A percentile compares a stretch with the other conserved stretches of the same genome.
Conservation (phyloP, 2,113 vertebrate species). For the Nestor notabilis region DNA sequence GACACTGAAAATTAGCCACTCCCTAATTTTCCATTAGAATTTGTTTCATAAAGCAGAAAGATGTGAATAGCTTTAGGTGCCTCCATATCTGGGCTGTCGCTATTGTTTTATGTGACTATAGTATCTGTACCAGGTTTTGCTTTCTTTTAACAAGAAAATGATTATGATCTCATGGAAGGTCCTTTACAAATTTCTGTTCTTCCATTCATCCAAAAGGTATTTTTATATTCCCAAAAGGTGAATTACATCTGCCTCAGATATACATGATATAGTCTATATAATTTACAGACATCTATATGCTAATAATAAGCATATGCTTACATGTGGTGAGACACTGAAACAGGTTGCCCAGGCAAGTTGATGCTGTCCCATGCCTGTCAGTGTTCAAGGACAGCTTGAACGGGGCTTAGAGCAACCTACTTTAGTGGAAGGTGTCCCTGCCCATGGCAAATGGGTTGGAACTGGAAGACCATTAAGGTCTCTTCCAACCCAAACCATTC, state of each 20-base stretch:
- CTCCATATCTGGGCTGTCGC: not conserved
- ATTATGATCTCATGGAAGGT: not conserved
- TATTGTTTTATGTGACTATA: not conserved
- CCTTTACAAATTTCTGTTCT: not conserved
- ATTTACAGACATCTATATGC: not conserved
- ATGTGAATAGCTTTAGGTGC: not conserved
- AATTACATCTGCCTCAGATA: not conserved
- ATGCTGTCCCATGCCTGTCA: not conserved
- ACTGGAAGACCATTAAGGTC: not conserved
- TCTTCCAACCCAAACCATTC: not conserved
- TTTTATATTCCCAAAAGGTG: not conserved
- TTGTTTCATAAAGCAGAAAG: not conserved
- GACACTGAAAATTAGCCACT: not conserved
- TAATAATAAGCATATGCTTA: not conserved
- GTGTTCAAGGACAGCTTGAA: not conserved
- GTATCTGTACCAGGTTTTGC: fast-evolving
- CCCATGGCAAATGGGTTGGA: not conserved
- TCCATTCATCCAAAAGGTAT: not conserved
- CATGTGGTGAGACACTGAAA: not conserved
- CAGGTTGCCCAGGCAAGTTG: no score
- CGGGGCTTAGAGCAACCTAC: not conserved
- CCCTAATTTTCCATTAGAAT: not conserved
- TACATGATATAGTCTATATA: not conserved
- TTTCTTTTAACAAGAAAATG: not conserved
- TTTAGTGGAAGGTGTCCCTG: not conserved